Base-by-base conservation (phyloP, 1,140 invertebrate genomes). In the Bombus sylvicola region DNA sequence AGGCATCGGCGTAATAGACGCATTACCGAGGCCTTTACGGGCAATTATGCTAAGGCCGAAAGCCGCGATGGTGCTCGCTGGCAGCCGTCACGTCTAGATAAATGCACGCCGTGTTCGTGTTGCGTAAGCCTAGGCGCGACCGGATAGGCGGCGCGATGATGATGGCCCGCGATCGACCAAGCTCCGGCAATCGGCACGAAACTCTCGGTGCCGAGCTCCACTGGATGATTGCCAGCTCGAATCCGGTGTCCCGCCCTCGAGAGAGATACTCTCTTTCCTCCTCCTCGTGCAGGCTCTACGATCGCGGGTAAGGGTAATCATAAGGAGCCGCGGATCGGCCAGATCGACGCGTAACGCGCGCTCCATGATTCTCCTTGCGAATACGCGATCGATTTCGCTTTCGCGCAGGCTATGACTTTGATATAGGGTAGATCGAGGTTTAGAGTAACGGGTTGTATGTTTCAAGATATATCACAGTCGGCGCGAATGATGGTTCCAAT, bases 21-120 rank as follows among this genome's bases (percentile, higher is more conserved):
- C 69, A 84, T 84, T 84, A 84, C 83, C 47, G 39, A 53, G 37
- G 76, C 76, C 53, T 84, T 84, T 84, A 79, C 83, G 82, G 82
- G 74, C 82, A 84, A 79, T 79, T 84, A 84, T 84, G 83, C 83
- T 79, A 79, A 84, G 83, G 83, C 83, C 83, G 76, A 84, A 84
- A 79, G 75, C 62, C 41, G 73, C 25, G 31, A 28, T 34, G 64
- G n/a, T 66, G 43, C 74, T 71, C 74, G 74, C 74, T 77, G 66
- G 59, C 37, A 78, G 82, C 81, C 73, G 73, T 84, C 82, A 84
- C 82, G 82, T 76, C 69, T 78, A 69, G 82, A 84, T 84, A 79
- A 78, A 84, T 78, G 82, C 75, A 78, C 64, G 66, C 37, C 47
- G 57, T 64, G 75, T 9, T 37, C 28, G 6, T 6, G 53, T 84